Percentiles rank a stretch among this genome's conserved stretches.
These are phyloP conservation scores for Heteractis magnifica DNA, from an alignment of 92 coral and sea anemone species.

Conservation along the genomic window DNA sequence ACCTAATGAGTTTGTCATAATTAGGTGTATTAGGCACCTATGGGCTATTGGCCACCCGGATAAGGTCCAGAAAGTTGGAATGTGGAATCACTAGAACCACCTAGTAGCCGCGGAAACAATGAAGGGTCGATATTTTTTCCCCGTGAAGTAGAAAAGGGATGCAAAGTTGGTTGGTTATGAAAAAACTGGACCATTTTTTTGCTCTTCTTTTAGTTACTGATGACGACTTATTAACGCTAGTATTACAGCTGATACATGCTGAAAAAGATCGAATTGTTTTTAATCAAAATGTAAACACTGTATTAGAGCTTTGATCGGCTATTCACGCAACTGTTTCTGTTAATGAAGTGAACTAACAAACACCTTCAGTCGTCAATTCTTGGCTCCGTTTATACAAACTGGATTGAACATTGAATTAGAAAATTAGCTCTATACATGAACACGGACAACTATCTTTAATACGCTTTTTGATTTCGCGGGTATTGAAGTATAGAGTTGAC, in stretches of 20 bases:
- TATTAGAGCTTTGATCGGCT: constrained; percentile 36
- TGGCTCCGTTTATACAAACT: not conserved
- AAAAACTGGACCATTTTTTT: not conserved
- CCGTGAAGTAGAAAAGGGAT: not conserved
- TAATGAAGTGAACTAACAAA: constrained; percentile 40
- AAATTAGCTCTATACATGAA: not conserved
- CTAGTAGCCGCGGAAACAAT: constrained; percentile 26
- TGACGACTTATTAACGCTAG: constrained; percentile 7
- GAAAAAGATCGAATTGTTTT: constrained; percentile 62
- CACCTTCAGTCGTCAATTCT: constrained; percentile 15
- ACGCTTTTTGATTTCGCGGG: not conserved
- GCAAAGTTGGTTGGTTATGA: not conserved
- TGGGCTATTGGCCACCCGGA: constrained; percentile 68
- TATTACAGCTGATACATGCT: constrained; percentile 64
- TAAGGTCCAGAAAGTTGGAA: constrained; percentile 56
- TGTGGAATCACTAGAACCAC: constrained; percentile 46
- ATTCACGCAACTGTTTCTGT: constrained; percentile 54
- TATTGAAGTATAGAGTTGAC: not conserved
- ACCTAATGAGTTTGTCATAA: constrained; percentile 84
- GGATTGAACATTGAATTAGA: not conserved
- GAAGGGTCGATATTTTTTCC: not conserved
- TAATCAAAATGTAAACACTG: constrained; percentile 60
- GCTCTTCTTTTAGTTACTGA: not conserved
- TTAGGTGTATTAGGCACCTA: constrained; percentile 68
- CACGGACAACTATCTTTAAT: not conserved